Base-by-base conservation (phyloP, 2,113 vertebrate genomes). In the Mellivora capensis region DNA sequence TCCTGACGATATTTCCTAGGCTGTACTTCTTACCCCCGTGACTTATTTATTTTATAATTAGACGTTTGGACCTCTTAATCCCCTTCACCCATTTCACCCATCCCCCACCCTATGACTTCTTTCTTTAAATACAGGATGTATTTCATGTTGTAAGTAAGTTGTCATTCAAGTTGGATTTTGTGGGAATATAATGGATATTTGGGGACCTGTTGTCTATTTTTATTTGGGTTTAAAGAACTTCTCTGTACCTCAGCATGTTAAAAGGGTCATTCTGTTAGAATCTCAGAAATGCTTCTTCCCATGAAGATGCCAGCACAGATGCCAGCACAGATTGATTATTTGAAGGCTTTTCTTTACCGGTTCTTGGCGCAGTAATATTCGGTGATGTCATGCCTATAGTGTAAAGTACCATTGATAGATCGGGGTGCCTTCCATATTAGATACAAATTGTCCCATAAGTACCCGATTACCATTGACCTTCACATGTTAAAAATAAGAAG, bases 341-440 rank as follows among this genome's bases (percentile, higher is more conserved):
- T 34, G 34, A 39, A 76, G 64, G 57, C 27, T 61, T 82, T 47
- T 47, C 21, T 67, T 61, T 61, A 2, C 29, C 9, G 29, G n/a
- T 34, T 54, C 8, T 1, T 14, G 77, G 74, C 31, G 72, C 34
- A 9, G 77, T 79, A 10, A 34, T 23, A 57, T 20, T 64, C 20
- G 6, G 18, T 15, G 34, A 7, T 7, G 1, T 44, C 15, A 59
- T 79, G 49, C 49, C 34, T 23, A 3, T 8, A 27, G 59, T 25
- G 7, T 49, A 14, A 25, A 64, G 21, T 12, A 0, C 54, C 18
- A n/a, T 15, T 0, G 10, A 37, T 29, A 29, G n/a, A 6, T 23
- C 1, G 3, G 64, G 21, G 21, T 52, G 64, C 37, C 87, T 79
- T 83, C 77, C n/a, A 1, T 39, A 4, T 15, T 29, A 57, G 47